These are phyloP conservation scores for Adineta ricciae DNA, from an alignment of 2,888 invertebrate genomes.

Conservation along the genomic window DNA sequence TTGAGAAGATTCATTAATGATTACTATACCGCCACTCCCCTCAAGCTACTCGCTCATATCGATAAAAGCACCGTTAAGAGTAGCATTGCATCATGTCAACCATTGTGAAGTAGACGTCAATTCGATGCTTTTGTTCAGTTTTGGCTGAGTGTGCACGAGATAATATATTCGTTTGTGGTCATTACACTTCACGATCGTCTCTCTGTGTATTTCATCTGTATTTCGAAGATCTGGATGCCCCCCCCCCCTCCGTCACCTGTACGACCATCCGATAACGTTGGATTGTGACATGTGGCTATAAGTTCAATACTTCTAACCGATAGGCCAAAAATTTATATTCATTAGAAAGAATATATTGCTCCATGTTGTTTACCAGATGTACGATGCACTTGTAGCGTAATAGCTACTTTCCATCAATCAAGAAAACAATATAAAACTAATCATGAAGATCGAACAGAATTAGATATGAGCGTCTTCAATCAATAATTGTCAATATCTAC, in stretches of 20 bases:
- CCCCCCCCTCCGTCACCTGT: neutral
- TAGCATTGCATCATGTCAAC: neutral
- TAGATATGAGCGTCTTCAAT: neutral
- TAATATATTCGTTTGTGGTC: neutral
- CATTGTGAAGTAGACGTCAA: neutral
- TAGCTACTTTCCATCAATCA: neutral
- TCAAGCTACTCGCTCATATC: no score
- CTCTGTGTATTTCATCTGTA: neutral
- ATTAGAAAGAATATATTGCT: neutral
- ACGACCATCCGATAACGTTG: neutral
- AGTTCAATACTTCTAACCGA: no score
- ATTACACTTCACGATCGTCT: neutral
- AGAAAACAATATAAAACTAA: neutral
- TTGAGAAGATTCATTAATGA: no score
- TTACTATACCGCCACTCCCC: neutral
- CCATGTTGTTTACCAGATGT: neutral
- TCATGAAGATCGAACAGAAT: neutral
- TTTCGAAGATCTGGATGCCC: neutral
- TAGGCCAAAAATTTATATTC: neutral
- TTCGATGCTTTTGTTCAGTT: neutral
- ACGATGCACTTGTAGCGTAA: neutral
- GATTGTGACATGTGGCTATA: neutral
- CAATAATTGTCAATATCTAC: neutral
- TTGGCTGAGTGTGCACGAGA: neutral
- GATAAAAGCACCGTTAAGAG: no score